These are phyloP conservation scores for Enteromius fasciolatus DNA, from an alignment of 2,797 vertebrate genomes.

Conservation along the genomic window DNA sequence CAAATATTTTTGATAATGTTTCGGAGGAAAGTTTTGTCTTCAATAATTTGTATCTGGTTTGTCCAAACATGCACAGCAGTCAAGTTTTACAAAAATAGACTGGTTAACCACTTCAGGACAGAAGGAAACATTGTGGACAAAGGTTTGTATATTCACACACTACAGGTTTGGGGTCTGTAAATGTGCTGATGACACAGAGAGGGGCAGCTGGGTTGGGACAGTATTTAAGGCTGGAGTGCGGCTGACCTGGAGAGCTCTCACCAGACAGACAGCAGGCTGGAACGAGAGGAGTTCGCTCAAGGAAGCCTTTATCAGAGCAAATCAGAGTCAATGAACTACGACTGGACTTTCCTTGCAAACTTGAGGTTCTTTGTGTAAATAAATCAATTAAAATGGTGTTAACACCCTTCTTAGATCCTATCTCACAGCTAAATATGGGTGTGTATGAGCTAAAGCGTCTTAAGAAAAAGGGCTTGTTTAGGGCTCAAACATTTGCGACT, in stretches of 20 bases:
- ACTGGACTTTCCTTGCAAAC: background rate
- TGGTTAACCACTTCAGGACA: background rate
- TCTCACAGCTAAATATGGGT: background rate
- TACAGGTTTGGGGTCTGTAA: slow-evolving; percentile 21
- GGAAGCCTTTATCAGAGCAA: slow-evolving; percentile 49
- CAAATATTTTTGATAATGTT: background rate
- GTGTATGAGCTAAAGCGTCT: background rate
- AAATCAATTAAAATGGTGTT: background rate
- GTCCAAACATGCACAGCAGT: slow-evolving; percentile 13
- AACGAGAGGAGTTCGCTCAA: slow-evolving; percentile 56
- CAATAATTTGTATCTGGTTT: background rate
- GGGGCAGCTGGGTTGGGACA: slow-evolving; percentile 22
- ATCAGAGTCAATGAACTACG: slow-evolving; percentile 32
- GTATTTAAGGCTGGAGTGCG: slow-evolving; percentile 11
- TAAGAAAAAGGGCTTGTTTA: background rate
- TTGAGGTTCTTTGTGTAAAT: background rate
- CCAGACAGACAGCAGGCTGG: slow-evolving; percentile 57
- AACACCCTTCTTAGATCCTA: background rate
- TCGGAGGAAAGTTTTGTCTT: background rate
- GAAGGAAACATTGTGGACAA: background rate
- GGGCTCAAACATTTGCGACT: background rate
- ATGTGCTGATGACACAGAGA: slow-evolving; percentile 16
- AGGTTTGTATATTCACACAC: slow-evolving; percentile 25
- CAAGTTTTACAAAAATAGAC: background rate
- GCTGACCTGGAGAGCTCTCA: slow-evolving; percentile 57